Base-by-base conservation (phyloP, 2,797 vertebrate genomes). In the Neostethus bicornis region DNA sequence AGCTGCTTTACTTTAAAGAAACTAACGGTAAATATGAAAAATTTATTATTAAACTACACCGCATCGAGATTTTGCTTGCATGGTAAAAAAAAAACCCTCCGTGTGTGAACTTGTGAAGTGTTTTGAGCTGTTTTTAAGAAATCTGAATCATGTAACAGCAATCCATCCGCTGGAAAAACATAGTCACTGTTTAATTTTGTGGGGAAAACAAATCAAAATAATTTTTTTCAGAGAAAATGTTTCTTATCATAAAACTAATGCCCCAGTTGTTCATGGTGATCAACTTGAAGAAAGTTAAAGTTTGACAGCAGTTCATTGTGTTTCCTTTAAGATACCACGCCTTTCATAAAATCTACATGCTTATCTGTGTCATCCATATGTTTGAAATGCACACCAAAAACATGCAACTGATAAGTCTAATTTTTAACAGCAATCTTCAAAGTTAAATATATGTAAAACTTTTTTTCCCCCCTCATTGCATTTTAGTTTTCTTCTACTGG, bases 21-120 rank as follows among this genome's bases (percentile, higher is more conserved):
- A 24, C 20, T 12, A 1, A 13, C 84, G 80, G 80, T 82, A 82
- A 73, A 46, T 72, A 61, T 39, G 6, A 29, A n/a, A 17, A n/a
- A 17, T 12, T 21, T 13, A 17, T 54, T 52, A 14, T 13, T 19
- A 12, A 17, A 32, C 25, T 38, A 55, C 2, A 9, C 1, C 44
- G 38, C 17, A 37, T 46, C n/a, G 25, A 7, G 12, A 13, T 14
- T 21, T 4, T 1, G 10, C 2, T 0, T 4, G 1, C 3, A 29
- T 39, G 6, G 29, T 8, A 1, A 51, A 43, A n/a, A n/a, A n/a
- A n/a, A n/a, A n/a, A 47, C 4, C 25, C 19, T n/a, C 10, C 3
- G 3, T 1, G 1, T n/a, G 0, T 5, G 0, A 66, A 75, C 39
- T 65, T 28, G 14, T 7, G 1, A 70, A 52, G 56, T 63, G 45